Evolutionary conservation across 2,797 vertebrate species (phyloP).

Genomic region (Tympanoctomys barrerae): DNA sequence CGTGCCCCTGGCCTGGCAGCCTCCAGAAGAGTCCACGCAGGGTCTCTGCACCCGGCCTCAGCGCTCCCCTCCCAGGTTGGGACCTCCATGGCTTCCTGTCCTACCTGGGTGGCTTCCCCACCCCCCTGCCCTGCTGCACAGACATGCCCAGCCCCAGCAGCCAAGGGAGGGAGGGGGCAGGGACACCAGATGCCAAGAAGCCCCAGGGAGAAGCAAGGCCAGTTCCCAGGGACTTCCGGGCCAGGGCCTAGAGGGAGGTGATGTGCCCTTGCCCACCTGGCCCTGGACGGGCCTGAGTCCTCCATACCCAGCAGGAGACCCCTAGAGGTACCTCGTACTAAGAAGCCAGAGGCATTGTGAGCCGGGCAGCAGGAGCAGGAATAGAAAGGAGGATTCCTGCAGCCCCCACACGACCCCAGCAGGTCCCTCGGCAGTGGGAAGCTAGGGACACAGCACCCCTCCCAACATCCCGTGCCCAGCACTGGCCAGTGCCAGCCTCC

Average conservation of each 20-base stretch:
- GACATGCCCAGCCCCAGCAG: conserved; percentile 40
- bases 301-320: neutral
- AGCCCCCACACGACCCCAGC: neutral
- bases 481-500: neutral
- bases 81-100: neutral
- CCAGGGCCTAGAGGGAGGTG: neutral
- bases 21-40: fast-evolving
- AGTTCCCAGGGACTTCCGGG: neutral
- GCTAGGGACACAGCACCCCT: neutral
- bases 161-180: neutral
- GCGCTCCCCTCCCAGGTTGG: fast-evolving
- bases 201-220: neutral
- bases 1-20: fast-evolving
- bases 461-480: neutral
- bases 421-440: neutral
- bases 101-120: neutral
- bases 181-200: neutral
- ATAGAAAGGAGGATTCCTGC: neutral
- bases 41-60: neutral
- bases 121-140: conserved; percentile 1
- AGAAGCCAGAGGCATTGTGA: neutral
- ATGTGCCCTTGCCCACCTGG: neutral
- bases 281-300: neutral
- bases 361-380: neutral
- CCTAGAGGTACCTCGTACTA: neutral